These are phyloP conservation scores for Tinea semifulvella DNA, from an alignment of 2,888 invertebrate species.

Conservation along the genomic window DNA sequence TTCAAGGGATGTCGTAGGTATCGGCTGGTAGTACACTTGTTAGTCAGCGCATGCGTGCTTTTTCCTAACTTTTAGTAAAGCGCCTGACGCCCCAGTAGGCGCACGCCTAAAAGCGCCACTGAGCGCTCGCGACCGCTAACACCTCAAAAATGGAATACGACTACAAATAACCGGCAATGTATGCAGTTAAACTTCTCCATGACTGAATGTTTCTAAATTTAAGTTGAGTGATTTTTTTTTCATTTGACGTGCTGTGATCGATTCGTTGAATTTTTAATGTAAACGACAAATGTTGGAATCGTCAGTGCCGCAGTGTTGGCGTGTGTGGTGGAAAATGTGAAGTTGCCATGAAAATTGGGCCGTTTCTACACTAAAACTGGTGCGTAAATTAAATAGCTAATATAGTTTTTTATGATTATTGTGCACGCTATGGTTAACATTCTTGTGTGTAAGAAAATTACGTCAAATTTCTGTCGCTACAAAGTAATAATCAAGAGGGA, in stretches of 20 bases:
- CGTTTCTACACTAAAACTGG: conserved; percentile 5
- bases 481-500: no score
- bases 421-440: conserved; percentile 4
- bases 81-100: background rate
- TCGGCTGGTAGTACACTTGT: conserved; percentile 12
- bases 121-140: conserved; percentile 5
- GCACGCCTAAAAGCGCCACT: background rate
- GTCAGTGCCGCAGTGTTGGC: conserved; percentile 13
- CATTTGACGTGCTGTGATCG: conserved; percentile 5
- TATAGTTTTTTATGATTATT: background rate
- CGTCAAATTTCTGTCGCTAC: no score
- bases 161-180: conserved; percentile 1
- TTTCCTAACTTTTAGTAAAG: conserved; percentile 10
- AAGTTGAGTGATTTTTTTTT: conserved; percentile 6
- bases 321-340: conserved; percentile 9
- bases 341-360: conserved; percentile 10
- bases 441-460: background rate
- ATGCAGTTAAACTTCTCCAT: conserved; percentile 1
- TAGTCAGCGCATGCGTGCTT: conserved; percentile 11
- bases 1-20: conserved; percentile 11
- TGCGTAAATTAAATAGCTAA: conserved; percentile 8
- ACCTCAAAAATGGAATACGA: conserved; percentile 13
- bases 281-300: conserved; percentile 11
- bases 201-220: background rate
- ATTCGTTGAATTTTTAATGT: conserved; percentile 15